A percentile compares a stretch with the other conserved stretches of the same genome.
phyloP scores from a whole-genome alignment of 2,113 vertebrate species.

The Charina bottae region DNA sequence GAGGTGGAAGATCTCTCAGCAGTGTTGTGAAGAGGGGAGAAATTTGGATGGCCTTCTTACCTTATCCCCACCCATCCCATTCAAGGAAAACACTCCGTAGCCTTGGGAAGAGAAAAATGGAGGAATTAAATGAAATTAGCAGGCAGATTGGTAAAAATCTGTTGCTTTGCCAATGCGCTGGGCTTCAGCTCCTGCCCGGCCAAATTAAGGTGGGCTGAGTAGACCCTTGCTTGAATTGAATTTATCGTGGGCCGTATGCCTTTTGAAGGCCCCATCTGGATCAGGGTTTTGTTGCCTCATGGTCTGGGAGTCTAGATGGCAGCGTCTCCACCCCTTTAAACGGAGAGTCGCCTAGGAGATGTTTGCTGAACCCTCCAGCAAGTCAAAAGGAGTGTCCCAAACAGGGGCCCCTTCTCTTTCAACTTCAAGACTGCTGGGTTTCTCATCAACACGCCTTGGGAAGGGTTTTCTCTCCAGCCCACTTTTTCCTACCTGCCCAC shows the following conservation, averaged over 20 bases:
- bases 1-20: constrained; percentile 27
- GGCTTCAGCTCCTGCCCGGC: not conserved
- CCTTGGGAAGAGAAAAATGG: not conserved
- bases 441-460: not conserved
- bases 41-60: not conserved
- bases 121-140: not conserved
- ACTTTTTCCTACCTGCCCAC: not conserved
- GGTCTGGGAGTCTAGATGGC: too few species aligned
- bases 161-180: not conserved
- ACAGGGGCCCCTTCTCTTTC: too few species aligned
- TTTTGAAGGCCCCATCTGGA: too few species aligned
- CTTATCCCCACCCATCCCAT: not conserved
- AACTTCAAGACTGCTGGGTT: not conserved
- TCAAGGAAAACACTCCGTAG: not conserved
- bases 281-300: too few species aligned
- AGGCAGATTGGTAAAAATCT: not conserved
- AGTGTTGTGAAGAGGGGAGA: not conserved
- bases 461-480: not conserved
- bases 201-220: too few species aligned
- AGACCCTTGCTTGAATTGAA: too few species aligned
- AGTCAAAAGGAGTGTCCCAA: not conserved
- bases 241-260: too few species aligned
- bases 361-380: too few species aligned
- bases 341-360: too few species aligned
- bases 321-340: too few species aligned